A percentile compares a stretch with the other conserved stretches of the same genome.
These are phyloP conservation scores for Chiridota heheva DNA, from an alignment of 35 echinoderm and acorn worm species.

Conservation along the genomic window DNA sequence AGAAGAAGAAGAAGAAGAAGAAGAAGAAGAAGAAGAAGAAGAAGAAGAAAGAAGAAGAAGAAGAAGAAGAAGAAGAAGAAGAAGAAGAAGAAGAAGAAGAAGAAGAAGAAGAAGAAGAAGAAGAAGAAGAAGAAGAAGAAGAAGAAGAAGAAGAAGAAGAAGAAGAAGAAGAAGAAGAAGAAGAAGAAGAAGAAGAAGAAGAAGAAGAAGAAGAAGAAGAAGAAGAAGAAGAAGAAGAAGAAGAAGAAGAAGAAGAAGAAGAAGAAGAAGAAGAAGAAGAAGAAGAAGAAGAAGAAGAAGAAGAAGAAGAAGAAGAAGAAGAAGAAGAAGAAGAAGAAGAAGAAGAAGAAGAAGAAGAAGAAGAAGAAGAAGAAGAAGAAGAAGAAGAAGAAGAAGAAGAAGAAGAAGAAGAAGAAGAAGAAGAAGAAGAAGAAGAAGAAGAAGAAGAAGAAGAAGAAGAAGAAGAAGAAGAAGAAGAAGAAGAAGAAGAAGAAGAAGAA, in stretches of 20 bases:
- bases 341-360: neutral
- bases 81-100: neutral
- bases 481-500: constrained; percentile 9
- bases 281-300: neutral
- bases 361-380: neutral
- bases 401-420: neutral
- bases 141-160: neutral
- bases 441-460: neutral
- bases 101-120: neutral
- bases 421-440: neutral
- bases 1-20: neutral
- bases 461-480: neutral
- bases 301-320: constrained; percentile 1
- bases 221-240: constrained; percentile 8
- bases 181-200: neutral
- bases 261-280: constrained; percentile 1
- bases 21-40: constrained; percentile 1
- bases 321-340: neutral
- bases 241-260: neutral
- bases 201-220: constrained; percentile 1
- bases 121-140: neutral
- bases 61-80: neutral
- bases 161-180: neutral
- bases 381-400: neutral
- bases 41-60: neutral